Conservation (phyloP, 2,888 invertebrate genomes). For the Philereme transversata region DNA sequence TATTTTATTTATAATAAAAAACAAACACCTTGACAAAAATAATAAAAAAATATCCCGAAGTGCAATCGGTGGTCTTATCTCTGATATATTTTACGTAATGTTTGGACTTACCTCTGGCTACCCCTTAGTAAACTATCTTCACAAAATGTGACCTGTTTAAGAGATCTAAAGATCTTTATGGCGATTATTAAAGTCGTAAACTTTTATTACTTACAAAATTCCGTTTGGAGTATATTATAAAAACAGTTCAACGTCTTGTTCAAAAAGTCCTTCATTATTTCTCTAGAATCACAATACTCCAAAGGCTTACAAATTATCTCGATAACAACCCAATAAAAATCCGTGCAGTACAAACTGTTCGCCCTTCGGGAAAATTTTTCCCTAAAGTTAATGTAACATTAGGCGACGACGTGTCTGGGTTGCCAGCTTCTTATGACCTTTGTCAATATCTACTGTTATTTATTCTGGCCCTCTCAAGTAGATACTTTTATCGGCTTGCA, state of each 20-base stretch:
- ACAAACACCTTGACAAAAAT: too few species aligned
- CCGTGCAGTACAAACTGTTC: conserved; percentile 25
- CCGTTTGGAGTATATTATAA: not conserved
- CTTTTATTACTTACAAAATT: not conserved
- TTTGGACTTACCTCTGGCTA: too few species aligned
- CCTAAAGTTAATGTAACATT: conserved; percentile 52
- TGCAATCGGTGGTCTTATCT: too few species aligned
- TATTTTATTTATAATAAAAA: too few species aligned
- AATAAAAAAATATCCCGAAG: too few species aligned
- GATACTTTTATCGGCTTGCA: conserved; percentile 40
- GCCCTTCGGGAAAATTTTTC: conserved; percentile 36
- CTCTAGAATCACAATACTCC: conserved; percentile 8
- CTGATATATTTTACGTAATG: too few species aligned
- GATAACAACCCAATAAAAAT: conserved; percentile 31
- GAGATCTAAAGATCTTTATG: too few species aligned
- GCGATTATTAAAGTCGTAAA: too few species aligned
- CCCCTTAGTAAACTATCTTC: too few species aligned
- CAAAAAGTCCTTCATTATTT: not conserved
- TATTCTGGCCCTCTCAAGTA: conserved; percentile 13
- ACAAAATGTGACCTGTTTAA: too few species aligned
- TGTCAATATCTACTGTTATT: conserved; percentile 21
- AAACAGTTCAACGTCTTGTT: not conserved
- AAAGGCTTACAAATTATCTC: conserved; percentile 23
- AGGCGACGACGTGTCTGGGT: conserved; percentile 54
- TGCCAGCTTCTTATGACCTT: conserved; percentile 40